Conservation (phyloP, 2,888 invertebrate genomes). For the Andrena haemorrhoa region DNA sequence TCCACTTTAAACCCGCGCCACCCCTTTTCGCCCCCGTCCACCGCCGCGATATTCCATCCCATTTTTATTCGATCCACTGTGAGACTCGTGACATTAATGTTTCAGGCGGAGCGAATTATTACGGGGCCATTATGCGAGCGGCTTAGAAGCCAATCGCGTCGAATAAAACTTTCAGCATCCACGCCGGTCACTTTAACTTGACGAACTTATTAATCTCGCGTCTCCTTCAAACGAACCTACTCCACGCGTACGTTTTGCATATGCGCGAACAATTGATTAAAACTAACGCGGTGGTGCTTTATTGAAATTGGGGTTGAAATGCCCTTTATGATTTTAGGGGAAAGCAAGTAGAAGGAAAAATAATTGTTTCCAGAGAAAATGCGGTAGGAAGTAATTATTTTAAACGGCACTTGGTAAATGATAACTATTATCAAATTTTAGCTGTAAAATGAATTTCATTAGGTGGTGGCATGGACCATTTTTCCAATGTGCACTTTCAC, state of each 20-base stretch:
- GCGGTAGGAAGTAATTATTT: too few relatives aligned
- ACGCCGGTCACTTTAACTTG: background rate
- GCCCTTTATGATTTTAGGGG: too few relatives aligned
- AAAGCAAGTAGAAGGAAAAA: too few relatives aligned
- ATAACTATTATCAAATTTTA: too few relatives aligned
- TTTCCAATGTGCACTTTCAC: too few relatives aligned
- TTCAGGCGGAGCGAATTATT: constrained; percentile 9
- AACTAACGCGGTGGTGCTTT: background rate
- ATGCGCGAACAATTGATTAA: background rate
- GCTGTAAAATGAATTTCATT: too few relatives aligned
- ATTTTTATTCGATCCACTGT: constrained; percentile 39
- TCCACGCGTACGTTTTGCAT: background rate
- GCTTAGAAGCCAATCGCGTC: constrained; percentile 6
- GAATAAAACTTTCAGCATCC: constrained; percentile 17
- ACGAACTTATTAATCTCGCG: background rate
- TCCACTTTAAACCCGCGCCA: constrained; percentile 42
- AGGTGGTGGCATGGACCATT: too few relatives aligned
- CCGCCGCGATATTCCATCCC: constrained; percentile 4
- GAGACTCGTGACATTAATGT: constrained; percentile 28
- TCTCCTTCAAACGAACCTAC: background rate
- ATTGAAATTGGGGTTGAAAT: too few relatives aligned
- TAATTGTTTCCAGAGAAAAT: too few relatives aligned
- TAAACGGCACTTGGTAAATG: too few relatives aligned
- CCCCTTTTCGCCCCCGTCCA: background rate
- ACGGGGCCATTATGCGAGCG: background rate